These are phyloP conservation scores for Ovibos moschatus DNA, from an alignment of 2,113 vertebrate genomes.

Conservation along the genomic window DNA sequence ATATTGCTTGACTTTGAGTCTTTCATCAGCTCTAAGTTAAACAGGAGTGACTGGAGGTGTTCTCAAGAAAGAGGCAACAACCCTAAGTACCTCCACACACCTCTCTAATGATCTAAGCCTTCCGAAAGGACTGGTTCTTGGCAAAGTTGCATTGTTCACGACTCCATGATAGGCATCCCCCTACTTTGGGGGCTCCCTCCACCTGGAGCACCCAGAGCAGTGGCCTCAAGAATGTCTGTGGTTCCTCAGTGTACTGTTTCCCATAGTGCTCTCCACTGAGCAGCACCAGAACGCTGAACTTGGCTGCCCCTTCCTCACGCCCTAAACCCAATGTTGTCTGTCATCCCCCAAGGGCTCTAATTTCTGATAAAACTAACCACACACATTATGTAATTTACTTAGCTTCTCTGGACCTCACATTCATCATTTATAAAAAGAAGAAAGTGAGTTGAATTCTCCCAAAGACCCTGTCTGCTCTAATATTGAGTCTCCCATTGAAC, in stretches of 20 bases:
- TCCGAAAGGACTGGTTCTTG: not conserved
- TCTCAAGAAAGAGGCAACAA: not conserved
- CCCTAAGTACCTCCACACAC: not conserved
- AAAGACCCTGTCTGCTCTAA: not conserved
- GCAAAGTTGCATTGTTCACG: not conserved
- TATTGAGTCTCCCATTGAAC: not conserved
- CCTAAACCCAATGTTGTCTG: not conserved
- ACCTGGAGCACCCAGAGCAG: not conserved
- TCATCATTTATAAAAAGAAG: not conserved
- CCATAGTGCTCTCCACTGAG: not conserved
- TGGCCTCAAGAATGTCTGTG: not conserved
- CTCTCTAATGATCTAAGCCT: not conserved
- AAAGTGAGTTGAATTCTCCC: not conserved
- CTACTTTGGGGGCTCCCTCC: not conserved
- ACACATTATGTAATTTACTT: not conserved
- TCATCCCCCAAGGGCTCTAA: not conserved
- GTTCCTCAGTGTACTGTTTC: not conserved
- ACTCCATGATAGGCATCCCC: not conserved
- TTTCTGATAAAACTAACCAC: slow-evolving; percentile 5
- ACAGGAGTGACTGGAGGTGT: not conserved
- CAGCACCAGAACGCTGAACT: not conserved
- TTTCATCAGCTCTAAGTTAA: not conserved
- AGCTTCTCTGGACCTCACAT: not conserved
- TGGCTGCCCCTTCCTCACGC: not conserved
- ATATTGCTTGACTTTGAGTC: not conserved